Base-by-base conservation (phyloP, 2,113 vertebrate species). In the Poeciliopsis prolifica region DNA sequence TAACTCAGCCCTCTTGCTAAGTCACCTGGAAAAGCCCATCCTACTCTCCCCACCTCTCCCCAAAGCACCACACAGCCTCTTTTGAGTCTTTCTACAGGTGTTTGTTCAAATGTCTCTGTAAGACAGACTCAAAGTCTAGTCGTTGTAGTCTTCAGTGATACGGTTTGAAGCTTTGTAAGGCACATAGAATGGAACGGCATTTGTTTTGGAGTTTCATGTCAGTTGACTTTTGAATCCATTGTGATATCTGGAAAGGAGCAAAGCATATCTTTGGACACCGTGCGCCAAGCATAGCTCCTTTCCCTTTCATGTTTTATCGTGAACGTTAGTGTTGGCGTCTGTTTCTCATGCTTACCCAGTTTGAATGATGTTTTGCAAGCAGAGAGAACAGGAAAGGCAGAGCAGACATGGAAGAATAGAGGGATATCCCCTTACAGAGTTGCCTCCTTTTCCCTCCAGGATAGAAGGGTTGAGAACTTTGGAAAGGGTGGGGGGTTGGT, bases 351-450 rank as follows among this genome's bases (percentile, higher is more conserved):
- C 81, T 72, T 69, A 44, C 74, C 73, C 88, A 88, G 86, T 80
- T 91, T 92, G 89, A 91, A 90, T 92, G 75, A 87, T 94, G 91
- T 93, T 94, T 93, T 89, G 94, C 88, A 93, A 95, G 92, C 92
- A 79, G 86, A 89, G 80, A 74, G 89, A 87, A 92, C 93, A 92
- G 93, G 93, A 94, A 94, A 92, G 92, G 90, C 91, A 92, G 88
- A 92, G 91, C 86, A 78, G 82, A 77, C 86, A 65, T 88, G 91
- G 88, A 93, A 95, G 93, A 95, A 95, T 95, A 88, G 92, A 94
- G 93, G 95, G 94, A 95, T 95, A 94, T 95, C 94, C 95, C 93
- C 88, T 94, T 93, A 89, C 92, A 92, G 81, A 75, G 85, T 80
- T 92, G 78, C 92, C 93, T 93, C 93, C 94, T 93, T 94, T 94